A percentile compares a stretch with the other conserved stretches of the same genome.
phyloP scores from a whole-genome alignment of 2,888 invertebrate genomes.

The Pollenia griseotomentosa region DNA sequence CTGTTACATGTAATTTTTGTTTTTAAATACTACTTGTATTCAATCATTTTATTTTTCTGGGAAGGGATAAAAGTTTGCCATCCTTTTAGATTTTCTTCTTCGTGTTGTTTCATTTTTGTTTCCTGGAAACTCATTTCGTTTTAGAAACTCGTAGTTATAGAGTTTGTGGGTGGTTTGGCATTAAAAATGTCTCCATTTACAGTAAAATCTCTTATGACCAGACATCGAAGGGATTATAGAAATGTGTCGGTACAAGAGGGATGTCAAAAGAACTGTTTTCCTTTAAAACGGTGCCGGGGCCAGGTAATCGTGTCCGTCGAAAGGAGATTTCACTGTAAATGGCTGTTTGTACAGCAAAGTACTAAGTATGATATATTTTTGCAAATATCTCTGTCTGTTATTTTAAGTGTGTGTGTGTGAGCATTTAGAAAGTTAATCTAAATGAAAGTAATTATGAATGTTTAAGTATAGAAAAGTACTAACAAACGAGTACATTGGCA shows the following conservation, averaged over 20 bases:
- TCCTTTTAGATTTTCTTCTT: slow-evolving; percentile 18
- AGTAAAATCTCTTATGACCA: too few relatives aligned
- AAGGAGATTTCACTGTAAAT: neutral
- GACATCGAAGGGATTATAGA: too few relatives aligned
- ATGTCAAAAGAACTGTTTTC: too few relatives aligned
- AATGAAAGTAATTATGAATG: slow-evolving; percentile 74
- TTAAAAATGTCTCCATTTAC: neutral
- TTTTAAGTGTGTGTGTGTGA: neutral
- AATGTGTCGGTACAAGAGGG: too few relatives aligned
- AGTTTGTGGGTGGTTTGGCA: neutral
- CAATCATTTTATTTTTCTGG: slow-evolving; percentile 57
- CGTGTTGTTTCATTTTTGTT: slow-evolving; percentile 12
- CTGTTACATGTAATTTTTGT: slow-evolving; percentile 41
- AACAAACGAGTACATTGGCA: slow-evolving; percentile 71
- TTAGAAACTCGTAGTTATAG: neutral
- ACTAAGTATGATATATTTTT: neutral
- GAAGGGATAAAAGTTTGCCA: slow-evolving; percentile 56
- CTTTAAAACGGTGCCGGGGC: too few relatives aligned
- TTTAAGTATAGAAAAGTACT: slow-evolving; percentile 68
- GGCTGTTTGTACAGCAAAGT: neutral
- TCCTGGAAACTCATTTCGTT: slow-evolving; percentile 40
- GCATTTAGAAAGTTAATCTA: slow-evolving; percentile 70
- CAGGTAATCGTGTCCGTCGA: too few relatives aligned
- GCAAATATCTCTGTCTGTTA: neutral
- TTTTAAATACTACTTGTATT: slow-evolving; percentile 65